Base-by-base conservation (phyloP, 2,113 vertebrate species). In the Orycteropus afer region DNA sequence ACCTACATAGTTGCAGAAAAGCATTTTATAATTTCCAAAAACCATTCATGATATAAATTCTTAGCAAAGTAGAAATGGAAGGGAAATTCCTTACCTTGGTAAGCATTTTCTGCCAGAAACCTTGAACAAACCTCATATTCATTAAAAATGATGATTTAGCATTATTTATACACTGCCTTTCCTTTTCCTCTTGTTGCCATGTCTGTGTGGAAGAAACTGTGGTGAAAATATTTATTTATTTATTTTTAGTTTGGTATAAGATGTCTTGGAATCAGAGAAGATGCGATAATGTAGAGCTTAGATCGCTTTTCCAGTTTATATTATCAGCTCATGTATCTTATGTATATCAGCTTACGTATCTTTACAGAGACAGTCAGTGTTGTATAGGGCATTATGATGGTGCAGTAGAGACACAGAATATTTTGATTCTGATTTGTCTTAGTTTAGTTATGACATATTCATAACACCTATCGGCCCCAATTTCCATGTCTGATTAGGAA, bases 31-130 rank as follows among this genome's bases (percentile, higher is more conserved):
- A 25, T n/a, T 34, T 76, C 76, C 49, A 76, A 17, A 71, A 59
- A 65, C 71, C 23, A 67, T 37, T 92, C 51, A 53, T 55, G 69
- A 61, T 29, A 55, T 47, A 87, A 76, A 34, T 93, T 85, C 9
- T 78, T 22, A 55, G n/a, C n/a, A n/a, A n/a, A n/a, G n/a, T n/a
- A n/a, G n/a, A n/a, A n/a, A n/a, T n/a, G n/a, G n/a, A n/a, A n/a
- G n/a, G n/a, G n/a, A n/a, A n/a, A n/a, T n/a, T n/a, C n/a, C n/a
- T n/a, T n/a, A n/a, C n/a, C n/a, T 78, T 71, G 34, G 13, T 67
- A 34, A 40, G 11, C 18, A n/a, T 49, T 74, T 27, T 80, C 11
- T 27, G 37, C 5, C 23, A 51, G 3, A 51, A 86, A 89, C 15
- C 0, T 29, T 86, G 10, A 53, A 7, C 18, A 92, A 80, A 55